Conservation (phyloP, 2,113 vertebrate genomes). For the Eubucco bourcierii region DNA sequence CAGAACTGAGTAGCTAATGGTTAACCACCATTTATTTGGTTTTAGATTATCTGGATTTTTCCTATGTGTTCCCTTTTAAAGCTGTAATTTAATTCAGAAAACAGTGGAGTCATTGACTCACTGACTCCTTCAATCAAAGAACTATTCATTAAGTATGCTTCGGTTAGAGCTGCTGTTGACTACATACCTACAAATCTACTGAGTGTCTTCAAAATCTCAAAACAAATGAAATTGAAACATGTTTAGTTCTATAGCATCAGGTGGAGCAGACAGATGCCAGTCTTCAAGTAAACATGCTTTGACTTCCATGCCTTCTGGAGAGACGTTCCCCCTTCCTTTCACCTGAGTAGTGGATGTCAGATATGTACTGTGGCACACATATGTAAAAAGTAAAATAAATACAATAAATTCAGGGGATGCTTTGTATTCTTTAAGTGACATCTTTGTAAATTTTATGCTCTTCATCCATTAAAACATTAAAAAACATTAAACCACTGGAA, state of each 20-base stretch:
- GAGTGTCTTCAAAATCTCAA: background rate
- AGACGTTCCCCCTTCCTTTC: background rate
- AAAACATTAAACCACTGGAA: background rate
- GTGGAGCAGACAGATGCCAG: background rate
- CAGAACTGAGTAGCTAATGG: background rate
- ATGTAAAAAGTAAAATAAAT: too few species aligned
- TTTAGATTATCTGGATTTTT: constrained; percentile 16
- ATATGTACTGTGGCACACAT: background rate
- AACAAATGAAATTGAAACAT: background rate
- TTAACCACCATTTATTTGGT: background rate
- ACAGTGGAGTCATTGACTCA: background rate
- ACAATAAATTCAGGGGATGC: background rate
- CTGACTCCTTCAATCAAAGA: background rate
- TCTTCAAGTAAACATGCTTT: background rate
- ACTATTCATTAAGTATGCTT: background rate
- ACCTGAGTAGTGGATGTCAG: background rate
- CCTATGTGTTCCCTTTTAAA: background rate
- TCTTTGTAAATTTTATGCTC: background rate
- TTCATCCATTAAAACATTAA: background rate
- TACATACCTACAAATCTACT: background rate
- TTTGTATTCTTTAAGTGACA: background rate
- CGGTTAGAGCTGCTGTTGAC: background rate
- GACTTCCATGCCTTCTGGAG: background rate
- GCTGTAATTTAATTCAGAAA: constrained; percentile 36
- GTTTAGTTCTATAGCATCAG: background rate